phyloP scores from a whole-genome alignment of 64 coral and sea anemone genomes.

The Orbicella faveolata region DNA sequence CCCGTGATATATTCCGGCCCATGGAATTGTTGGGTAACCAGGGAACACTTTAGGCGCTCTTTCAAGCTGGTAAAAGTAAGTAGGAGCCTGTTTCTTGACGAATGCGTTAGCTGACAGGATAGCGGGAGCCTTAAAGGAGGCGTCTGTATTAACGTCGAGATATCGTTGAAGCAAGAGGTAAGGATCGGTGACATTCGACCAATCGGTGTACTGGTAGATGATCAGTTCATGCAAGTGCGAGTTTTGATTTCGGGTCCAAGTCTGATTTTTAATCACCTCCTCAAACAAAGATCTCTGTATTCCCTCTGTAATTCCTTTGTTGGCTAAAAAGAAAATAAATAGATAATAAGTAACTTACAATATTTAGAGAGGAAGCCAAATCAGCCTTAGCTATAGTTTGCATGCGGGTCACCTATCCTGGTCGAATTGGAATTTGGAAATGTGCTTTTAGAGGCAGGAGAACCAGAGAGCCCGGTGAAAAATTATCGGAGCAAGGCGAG shows the following conservation, averaged over 20 bases:
- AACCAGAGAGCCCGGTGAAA: too few species aligned
- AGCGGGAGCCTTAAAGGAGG: constrained; percentile 62
- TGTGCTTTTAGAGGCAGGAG: too few species aligned
- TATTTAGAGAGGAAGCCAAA: too few species aligned
- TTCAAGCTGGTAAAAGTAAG: constrained; percentile 57
- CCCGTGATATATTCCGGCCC: constrained; percentile 23
- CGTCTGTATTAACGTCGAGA: constrained; percentile 54
- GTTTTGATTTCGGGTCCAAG: constrained; percentile 65
- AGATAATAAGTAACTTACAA: neutral
- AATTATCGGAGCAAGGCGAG: too few species aligned
- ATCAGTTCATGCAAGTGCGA: constrained; percentile 42
- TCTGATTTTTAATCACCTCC: constrained; percentile 19
- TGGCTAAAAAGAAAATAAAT: constrained; percentile 40
- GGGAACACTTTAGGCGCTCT: neutral
- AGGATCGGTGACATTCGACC: constrained; percentile 56
- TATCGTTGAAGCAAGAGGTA: constrained; percentile 48
- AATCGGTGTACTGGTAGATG: constrained; percentile 70
- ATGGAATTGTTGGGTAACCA: neutral
- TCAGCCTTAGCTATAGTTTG: too few species aligned
- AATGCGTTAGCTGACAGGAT: constrained; percentile 71
- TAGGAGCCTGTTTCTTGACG: constrained; percentile 39
- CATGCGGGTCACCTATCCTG: too few species aligned
- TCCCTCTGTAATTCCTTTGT: constrained; percentile 26
- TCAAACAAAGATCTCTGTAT: constrained; percentile 27
- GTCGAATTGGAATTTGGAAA: too few species aligned